Base-by-base conservation (phyloP, 2,113 vertebrate species). In the Ursus arctos region DNA sequence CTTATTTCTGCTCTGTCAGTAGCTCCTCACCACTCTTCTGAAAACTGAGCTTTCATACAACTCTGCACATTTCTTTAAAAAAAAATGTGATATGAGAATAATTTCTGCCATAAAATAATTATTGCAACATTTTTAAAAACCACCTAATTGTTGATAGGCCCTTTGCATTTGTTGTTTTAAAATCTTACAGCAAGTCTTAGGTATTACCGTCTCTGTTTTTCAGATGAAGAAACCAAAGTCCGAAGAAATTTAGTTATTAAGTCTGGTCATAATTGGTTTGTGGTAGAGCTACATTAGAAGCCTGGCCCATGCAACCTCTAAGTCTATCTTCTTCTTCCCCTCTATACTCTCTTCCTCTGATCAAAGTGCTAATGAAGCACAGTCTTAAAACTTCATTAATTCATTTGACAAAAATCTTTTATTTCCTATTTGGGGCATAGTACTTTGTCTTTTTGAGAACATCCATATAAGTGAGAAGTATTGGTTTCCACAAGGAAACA, bases 21-120 rank as follows among this genome's bases (percentile, higher is more conserved):
- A 74, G 47, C 4, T 11, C 31, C 63, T 96, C 51, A 36, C 47
- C 49, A 63, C 6, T 83, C 0, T 91, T 96, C 33, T 85, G 33
- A 67, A 91, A 59, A 49, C 7, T n/a, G 47, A 88, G 33, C 47
- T 91, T 95, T 67, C 59, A 88, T 93, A 65, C 26, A 93, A 49
- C 16, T 47, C 40, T 67, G 26, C 26, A 31, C 2, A 53, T 84
- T 93, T 88, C 19, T 28, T 89, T 49, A 63, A 28, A 69, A 69
- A 69, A 69, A 40, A 59, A 65, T 19, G 1, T 88, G 26, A 47
- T 36, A 4, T 49, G 61, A 94, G 11, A 96, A 81, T 49, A 95
- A 61, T 31, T 31, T 93, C 19, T 74, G 40, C 26, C 47, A 31
- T 55, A 51, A 53, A 91, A 53, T 88, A 69, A 76, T 82, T 33